Conservation (phyloP, 2,888 invertebrate species). For the Elysia crispata region DNA sequence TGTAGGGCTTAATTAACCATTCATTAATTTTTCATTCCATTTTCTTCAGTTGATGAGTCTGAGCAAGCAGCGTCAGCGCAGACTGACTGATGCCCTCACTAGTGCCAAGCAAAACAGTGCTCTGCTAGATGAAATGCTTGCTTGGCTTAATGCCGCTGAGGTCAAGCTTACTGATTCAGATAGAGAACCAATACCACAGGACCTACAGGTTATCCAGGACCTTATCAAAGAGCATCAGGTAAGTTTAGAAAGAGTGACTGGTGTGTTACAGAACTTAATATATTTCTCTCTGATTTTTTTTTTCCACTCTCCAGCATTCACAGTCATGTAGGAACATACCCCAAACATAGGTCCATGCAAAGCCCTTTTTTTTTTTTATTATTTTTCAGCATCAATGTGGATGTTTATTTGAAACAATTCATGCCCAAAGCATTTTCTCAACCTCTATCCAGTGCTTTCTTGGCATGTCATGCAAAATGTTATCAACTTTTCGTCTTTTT, state of each 20-base stretch:
- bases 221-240: conserved; percentile 76
- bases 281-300: too few species aligned
- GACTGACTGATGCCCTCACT: conserved; percentile 88
- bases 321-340: too few species aligned
- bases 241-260: conserved; percentile 4
- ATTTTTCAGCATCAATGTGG: too few species aligned
- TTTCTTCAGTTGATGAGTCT: conserved; percentile 87
- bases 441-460: too few species aligned
- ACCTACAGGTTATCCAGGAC: conserved; percentile 89
- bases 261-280: too few species aligned
- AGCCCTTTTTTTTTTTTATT: too few species aligned
- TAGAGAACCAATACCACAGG: conserved; percentile 92
- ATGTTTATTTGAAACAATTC: too few species aligned
- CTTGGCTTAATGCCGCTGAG: conserved; percentile 94
- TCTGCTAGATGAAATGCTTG: conserved; percentile 92
- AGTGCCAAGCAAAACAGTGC: conserved; percentile 90
- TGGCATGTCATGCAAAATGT: too few species aligned
- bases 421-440: too few species aligned
- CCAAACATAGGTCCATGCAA: too few species aligned
- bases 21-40: too few species aligned
- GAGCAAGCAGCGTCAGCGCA: conserved; percentile 83
- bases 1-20: background rate
- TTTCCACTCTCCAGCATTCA: too few species aligned
- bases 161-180: conserved; percentile 89
- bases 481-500: background rate